Conservation (phyloP, 2,113 vertebrate species). For the Poeciliopsis occidentalis region DNA sequence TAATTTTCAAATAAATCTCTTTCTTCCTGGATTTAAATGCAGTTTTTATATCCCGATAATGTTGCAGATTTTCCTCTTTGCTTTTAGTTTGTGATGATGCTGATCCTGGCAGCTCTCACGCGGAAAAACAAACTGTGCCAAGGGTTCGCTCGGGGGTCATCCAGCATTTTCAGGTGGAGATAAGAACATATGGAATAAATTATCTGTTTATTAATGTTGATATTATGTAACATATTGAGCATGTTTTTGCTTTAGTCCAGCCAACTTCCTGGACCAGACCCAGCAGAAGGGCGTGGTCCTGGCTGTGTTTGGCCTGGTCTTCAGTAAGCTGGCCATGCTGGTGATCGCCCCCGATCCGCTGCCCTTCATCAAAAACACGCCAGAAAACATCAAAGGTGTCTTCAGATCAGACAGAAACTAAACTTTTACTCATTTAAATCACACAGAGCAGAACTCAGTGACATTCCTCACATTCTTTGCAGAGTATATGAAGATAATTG, state of each 20-base stretch:
- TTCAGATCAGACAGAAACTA: background rate
- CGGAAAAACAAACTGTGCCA: conserved; percentile 74
- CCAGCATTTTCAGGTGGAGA: conserved; percentile 84
- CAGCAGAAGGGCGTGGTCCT: conserved; percentile 71
- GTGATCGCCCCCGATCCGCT: conserved; percentile 79
- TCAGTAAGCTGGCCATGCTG: conserved; percentile 84
- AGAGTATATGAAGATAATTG: conserved; percentile 89
- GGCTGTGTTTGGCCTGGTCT: conserved; percentile 83
- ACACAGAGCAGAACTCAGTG: background rate
- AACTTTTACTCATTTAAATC: background rate
- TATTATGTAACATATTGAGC: background rate
- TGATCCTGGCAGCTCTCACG: conserved; percentile 80
- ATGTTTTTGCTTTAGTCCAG: conserved; percentile 75
- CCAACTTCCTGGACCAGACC: conserved; percentile 84
- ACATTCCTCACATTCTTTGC: background rate
- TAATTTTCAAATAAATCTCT: too few species aligned
- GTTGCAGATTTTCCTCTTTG: background rate
- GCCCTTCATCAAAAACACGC: conserved; percentile 75
- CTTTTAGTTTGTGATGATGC: conserved; percentile 71
- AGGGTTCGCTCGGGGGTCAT: conserved; percentile 72
- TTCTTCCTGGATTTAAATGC: background rate
- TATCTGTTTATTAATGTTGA: background rate
- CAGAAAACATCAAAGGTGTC: conserved; percentile 76
- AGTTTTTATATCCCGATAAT: background rate
- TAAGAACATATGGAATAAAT: background rate